Percentiles rank a stretch among this genome's conserved stretches.
Conservation (phyloP, 1,140 invertebrate species). For the Littorina saxatilis region DNA sequence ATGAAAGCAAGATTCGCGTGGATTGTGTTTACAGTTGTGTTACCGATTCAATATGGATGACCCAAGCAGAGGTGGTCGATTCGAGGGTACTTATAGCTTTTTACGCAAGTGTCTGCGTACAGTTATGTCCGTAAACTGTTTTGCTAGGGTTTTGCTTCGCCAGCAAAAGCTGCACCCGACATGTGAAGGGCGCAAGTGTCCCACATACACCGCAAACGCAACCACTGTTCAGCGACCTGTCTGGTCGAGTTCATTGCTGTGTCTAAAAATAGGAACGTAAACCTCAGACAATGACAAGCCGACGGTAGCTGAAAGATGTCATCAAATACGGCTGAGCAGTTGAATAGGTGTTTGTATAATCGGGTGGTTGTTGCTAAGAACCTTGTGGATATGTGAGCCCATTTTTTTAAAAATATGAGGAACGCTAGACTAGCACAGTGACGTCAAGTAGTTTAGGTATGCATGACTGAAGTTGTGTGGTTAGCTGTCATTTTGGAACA, state of each 20-base stretch:
- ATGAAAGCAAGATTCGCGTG: background rate
- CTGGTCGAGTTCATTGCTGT: conserved; percentile 22
- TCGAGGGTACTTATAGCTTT: background rate
- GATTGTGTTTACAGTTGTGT: conserved; percentile 17
- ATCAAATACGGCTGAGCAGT: background rate
- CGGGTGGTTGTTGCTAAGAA: background rate
- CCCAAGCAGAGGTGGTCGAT: conserved; percentile 1
- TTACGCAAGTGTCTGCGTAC: background rate
- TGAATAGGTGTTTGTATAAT: background rate
- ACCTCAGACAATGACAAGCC: conserved; percentile 20
- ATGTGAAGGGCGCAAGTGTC: background rate
- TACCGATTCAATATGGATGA: conserved; percentile 34
- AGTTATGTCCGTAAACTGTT: background rate
- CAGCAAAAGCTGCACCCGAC: background rate
- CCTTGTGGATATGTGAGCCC: background rate
- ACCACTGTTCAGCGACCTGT: conserved; percentile 18
- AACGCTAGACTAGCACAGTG: too few relatives aligned
- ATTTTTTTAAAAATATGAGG: too few relatives aligned
- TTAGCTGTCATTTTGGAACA: too few relatives aligned
- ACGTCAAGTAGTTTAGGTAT: too few relatives aligned
- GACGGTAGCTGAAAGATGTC: background rate
- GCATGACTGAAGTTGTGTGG: too few relatives aligned
- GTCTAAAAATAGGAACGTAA: conserved; percentile 29
- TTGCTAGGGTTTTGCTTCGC: background rate
- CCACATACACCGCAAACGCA: conserved; percentile 5